Evolutionary conservation across 2,797 vertebrate genomes (phyloP).

Genomic region (Myiothlypis chrysogaster): DNA sequence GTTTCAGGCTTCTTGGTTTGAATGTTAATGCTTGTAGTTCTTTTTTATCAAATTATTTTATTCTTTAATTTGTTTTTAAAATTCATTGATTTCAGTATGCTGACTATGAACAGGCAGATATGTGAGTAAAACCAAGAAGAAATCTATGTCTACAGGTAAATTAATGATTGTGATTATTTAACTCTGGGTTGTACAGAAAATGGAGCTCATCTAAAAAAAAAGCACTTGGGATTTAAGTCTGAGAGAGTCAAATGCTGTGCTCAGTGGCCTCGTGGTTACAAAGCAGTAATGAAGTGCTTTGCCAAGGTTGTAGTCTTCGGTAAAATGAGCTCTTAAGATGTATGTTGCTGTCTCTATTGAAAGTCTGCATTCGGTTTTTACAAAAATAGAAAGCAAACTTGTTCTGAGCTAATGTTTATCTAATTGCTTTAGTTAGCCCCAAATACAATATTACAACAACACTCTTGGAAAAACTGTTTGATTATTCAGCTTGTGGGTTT

Average conservation of each 20-base stretch:
- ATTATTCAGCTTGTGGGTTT: neutral
- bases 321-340: neutral
- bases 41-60: neutral
- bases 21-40: neutral
- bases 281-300: neutral
- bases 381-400: neutral
- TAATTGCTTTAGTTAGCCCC: neutral
- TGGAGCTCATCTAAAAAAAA: neutral
- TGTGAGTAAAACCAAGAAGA: neutral
- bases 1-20: neutral
- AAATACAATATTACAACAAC: neutral
- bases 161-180: neutral
- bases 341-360: neutral
- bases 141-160: neutral
- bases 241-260: neutral
- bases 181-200: neutral
- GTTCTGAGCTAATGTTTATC: neutral
- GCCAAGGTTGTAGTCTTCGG: neutral
- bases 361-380: neutral
- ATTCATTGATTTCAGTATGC: neutral
- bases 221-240: neutral
- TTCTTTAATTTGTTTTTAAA: neutral
- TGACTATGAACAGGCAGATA: neutral
- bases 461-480: neutral
- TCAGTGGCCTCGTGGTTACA: neutral